A percentile compares a stretch with the other conserved stretches of the same genome.
phyloP scores from a whole-genome alignment of 37 sponge, comb jelly and placozoan species.

The Ianthella basta region DNA sequence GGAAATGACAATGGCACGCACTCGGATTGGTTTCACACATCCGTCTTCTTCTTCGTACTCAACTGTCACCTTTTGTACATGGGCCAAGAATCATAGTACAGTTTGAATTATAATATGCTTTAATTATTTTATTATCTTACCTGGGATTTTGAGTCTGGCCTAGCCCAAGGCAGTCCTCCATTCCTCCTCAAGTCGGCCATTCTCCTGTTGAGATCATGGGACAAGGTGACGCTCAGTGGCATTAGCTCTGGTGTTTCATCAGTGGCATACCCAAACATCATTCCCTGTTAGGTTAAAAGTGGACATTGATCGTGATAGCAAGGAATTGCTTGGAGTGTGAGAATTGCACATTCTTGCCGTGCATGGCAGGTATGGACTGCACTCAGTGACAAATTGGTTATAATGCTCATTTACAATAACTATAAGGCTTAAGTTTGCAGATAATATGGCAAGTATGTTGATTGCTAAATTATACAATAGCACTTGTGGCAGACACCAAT shows the following conservation, averaged over 20 bases:
- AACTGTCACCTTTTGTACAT: constrained; percentile 90
- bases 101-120: not conserved
- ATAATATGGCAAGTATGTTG: too few relatives aligned
- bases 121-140: constrained; percentile 30
- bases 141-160: constrained; percentile 97
- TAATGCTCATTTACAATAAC: too few relatives aligned
- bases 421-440: too few relatives aligned
- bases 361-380: too few relatives aligned
- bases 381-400: too few relatives aligned
- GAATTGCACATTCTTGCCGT: too few relatives aligned
- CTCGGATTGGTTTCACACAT: constrained; percentile 68
- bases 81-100: too few relatives aligned
- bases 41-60: constrained; percentile 81
- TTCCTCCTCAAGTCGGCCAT: constrained; percentile 85
- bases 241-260: constrained; percentile 95
- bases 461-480: too few relatives aligned
- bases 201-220: constrained; percentile 88
- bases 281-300: constrained; percentile 65
- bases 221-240: constrained; percentile 89
- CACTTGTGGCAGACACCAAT: too few relatives aligned
- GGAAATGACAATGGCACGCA: constrained; percentile 95
- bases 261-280: constrained; percentile 99
- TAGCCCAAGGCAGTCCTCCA: constrained; percentile 77
- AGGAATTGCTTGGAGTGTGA: too few relatives aligned
- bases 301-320: too few relatives aligned